Evolutionary conservation across 2,113 vertebrate species (phyloP).

Genomic region (Orthonyx spaldingii): DNA sequence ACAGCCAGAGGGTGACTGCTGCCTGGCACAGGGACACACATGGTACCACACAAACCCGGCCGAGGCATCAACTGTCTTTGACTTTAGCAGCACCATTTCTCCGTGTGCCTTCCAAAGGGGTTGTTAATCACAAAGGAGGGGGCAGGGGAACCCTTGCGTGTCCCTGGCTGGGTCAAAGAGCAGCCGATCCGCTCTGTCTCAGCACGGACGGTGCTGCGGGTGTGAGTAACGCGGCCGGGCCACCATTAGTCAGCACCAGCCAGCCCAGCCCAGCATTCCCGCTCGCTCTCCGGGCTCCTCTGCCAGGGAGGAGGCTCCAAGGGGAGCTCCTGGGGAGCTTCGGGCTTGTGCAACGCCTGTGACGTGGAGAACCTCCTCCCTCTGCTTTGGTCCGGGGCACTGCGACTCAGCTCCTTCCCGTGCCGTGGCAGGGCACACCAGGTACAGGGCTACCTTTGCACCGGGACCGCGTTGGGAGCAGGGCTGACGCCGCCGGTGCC

Average conservation of each 20-base stretch:
- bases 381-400: accelerated
- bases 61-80: accelerated
- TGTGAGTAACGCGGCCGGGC: neutral
- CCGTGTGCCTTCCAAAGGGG: neutral
- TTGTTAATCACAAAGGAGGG: neutral
- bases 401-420: neutral
- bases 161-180: neutral
- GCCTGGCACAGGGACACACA: neutral
- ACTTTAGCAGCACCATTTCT: neutral
- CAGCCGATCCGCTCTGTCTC: accelerated
- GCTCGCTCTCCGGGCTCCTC: neutral
- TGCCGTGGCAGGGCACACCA: accelerated
- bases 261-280: neutral
- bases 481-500: neutral
- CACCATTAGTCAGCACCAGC: neutral
- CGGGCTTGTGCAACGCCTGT: neutral
- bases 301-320: neutral
- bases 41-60: neutral
- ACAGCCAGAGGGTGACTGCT: accelerated
- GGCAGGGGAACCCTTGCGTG: neutral
- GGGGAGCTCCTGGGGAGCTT: neutral
- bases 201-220: neutral
- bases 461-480: too few species aligned
- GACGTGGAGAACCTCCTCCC: neutral
- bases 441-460: accelerated